A percentile compares a stretch with the other conserved stretches of the same genome.
Evolutionary conservation across 2,113 vertebrate genomes (phyloP).

Genomic region (Fukomys damarensis): DNA sequence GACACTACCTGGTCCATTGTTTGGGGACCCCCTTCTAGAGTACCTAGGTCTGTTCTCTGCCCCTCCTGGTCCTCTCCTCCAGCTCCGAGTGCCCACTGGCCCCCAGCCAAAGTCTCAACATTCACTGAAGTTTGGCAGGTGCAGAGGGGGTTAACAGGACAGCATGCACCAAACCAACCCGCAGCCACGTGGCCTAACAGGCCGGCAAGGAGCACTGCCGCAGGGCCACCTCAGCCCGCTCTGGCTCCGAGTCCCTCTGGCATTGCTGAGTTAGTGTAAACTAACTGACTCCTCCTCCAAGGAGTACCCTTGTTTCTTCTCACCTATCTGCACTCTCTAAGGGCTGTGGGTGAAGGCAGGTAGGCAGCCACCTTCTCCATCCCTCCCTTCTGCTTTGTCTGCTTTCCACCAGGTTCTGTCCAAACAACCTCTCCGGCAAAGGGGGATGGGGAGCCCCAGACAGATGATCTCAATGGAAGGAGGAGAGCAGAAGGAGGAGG

Average conservation of each 20-base stretch:
- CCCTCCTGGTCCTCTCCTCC: not conserved
- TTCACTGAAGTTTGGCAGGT: constrained; percentile 8
- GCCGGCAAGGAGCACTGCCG: not conserved
- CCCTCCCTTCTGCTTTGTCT: not conserved
- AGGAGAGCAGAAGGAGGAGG: constrained; percentile 59
- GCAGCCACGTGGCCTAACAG: constrained; percentile 29
- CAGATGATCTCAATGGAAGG: constrained; percentile 76
- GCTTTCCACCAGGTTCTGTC: constrained; percentile 66
- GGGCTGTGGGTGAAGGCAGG: constrained; percentile 31
- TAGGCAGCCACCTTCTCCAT: not conserved
- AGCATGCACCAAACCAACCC: constrained; percentile 40
- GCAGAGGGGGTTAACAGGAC: constrained; percentile 62
- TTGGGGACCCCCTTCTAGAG: not conserved
- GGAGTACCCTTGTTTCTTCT: not conserved
- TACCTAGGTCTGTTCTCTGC: not conserved
- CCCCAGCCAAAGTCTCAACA: not conserved
- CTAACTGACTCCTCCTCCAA: not conserved
- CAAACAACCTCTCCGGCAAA: constrained; percentile 61
- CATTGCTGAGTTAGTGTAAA: not conserved
- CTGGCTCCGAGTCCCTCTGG: not conserved
- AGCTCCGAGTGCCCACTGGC: not conserved
- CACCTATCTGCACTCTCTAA: not conserved
- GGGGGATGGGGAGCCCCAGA: constrained; percentile 72
- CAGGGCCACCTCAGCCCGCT: not conserved
- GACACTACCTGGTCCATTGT: not conserved